These are phyloP conservation scores for Balanococcus diminutus DNA, from an alignment of 2,888 invertebrate genomes.

Conservation along the genomic window DNA sequence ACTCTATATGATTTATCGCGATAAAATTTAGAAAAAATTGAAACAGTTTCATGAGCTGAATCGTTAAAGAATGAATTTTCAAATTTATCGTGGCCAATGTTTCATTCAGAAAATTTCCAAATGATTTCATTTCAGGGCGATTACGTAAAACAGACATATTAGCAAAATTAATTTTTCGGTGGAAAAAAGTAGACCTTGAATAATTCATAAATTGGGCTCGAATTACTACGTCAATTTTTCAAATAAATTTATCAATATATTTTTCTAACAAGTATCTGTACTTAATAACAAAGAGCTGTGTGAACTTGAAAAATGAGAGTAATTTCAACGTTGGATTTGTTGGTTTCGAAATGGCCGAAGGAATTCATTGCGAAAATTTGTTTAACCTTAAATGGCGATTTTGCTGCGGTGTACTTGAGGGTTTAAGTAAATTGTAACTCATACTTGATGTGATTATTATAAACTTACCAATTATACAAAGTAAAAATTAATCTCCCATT, in stretches of 20 bases:
- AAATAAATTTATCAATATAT: background rate
- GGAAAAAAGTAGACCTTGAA: background rate
- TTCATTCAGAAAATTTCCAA: background rate
- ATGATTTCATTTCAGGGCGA: background rate
- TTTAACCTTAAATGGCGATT: background rate
- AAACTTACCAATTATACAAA: background rate
- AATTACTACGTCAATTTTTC: background rate
- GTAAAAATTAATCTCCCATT: background rate
- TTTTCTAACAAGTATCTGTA: background rate
- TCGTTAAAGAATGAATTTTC: background rate
- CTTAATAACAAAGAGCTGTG: background rate
- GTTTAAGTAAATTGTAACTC: background rate
- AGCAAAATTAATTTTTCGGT: background rate
- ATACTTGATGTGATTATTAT: background rate
- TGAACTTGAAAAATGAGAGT: background rate
- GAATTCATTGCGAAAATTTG: background rate
- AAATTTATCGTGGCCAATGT: background rate
- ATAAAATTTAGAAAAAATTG: background rate
- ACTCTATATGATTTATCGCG: background rate
- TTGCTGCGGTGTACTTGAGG: background rate
- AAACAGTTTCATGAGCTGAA: background rate
- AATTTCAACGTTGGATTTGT: background rate
- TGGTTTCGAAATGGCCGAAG: background rate
- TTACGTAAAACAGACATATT: background rate
- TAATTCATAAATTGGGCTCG: background rate